Percentiles rank a stretch among this genome's conserved stretches.
Evolutionary conservation across 2,888 invertebrate genomes (phyloP).

Genomic region (Allolobophora icterica): DNA sequence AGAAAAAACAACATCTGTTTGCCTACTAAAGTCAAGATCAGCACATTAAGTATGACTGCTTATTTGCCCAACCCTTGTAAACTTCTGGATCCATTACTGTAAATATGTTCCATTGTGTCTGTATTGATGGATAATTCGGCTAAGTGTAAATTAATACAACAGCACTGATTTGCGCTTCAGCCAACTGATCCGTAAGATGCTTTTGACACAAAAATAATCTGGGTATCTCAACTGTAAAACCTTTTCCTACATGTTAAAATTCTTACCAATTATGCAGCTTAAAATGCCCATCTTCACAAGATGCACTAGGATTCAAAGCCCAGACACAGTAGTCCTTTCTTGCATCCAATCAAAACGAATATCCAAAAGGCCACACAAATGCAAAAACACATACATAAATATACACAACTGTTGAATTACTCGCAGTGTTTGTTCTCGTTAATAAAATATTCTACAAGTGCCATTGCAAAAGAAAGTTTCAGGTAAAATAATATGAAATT

Average conservation of each 20-base stretch:
- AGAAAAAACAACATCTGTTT: neutral
- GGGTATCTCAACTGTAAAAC: too few relatives aligned
- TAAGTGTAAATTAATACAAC: too few relatives aligned
- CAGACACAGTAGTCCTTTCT: neutral
- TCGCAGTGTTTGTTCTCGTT: neutral
- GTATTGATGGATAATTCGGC: too few relatives aligned
- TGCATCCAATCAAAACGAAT: neutral
- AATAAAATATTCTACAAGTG: neutral
- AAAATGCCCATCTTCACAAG: neutral
- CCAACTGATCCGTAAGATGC: too few relatives aligned
- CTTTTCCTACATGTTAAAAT: neutral
- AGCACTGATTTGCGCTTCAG: too few relatives aligned
- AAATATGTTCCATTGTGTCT: too few relatives aligned
- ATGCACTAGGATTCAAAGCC: neutral
- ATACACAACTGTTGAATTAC: neutral
- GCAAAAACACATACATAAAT: neutral
- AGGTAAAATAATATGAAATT: neutral
- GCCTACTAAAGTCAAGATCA: neutral
- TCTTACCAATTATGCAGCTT: neutral
- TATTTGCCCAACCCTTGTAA: too few relatives aligned
- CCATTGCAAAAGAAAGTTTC: neutral
- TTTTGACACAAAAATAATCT: too few relatives aligned
- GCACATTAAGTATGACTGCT: neutral
- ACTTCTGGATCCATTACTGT: too few relatives aligned
- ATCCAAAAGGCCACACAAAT: conserved; percentile 4